Percentiles rank a stretch among this genome's conserved stretches.
Evolutionary conservation across 2,797 vertebrate species (phyloP).

Genomic region (Danionella dracula): DNA sequence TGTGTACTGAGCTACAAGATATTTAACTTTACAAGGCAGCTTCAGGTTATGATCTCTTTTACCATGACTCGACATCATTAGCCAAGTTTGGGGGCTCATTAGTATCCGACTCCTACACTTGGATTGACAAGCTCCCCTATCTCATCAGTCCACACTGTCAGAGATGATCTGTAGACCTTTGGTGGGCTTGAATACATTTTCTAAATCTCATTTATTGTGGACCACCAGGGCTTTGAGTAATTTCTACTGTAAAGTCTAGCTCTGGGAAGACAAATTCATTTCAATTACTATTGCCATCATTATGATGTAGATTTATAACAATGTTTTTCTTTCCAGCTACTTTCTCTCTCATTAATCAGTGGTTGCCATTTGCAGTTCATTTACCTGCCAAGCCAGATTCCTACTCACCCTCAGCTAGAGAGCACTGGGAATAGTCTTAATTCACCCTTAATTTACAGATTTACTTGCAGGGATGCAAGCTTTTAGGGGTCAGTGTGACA

Average conservation of each 20-base stretch:
- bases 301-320: constrained; percentile 67
- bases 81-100: constrained; percentile 3
- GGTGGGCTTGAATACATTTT: constrained; percentile 38
- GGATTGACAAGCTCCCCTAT: constrained; percentile 20
- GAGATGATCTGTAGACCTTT: constrained; percentile 51
- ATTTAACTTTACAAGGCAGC: no score
- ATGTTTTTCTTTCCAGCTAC: constrained; percentile 64
- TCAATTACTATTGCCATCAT: constrained; percentile 74
- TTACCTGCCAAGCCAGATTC: constrained; percentile 65
- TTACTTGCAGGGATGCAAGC: constrained; percentile 42
- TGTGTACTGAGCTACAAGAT: no score
- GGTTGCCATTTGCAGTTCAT: constrained; percentile 65
- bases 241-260: constrained; percentile 62
- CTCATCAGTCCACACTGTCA: constrained; percentile 34
- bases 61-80: constrained; percentile 1
- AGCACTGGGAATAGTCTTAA: constrained; percentile 52
- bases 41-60: no score
- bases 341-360: constrained; percentile 67
- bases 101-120: constrained; percentile 3
- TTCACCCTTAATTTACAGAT: constrained; percentile 44
- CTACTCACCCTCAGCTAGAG: constrained; percentile 43
- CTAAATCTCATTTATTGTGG: constrained; percentile 53
- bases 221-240: constrained; percentile 59
- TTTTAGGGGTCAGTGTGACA: no score
- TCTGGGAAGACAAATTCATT: constrained; percentile 67